Evolutionary conservation across 2,888 invertebrate species (phyloP).

Genomic region (Volucella inanis): DNA sequence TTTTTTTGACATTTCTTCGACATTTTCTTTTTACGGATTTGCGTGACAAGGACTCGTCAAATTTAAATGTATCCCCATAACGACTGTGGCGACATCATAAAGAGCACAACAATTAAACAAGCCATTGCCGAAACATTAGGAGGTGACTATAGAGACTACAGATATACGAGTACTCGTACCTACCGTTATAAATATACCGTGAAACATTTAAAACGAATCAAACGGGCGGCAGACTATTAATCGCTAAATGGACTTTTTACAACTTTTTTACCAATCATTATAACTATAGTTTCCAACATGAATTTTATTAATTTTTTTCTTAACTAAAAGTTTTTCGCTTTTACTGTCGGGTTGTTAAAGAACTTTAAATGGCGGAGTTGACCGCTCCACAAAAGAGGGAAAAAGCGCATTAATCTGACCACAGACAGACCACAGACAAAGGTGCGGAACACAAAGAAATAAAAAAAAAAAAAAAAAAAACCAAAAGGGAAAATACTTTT

Average conservation of each 20-base stretch:
- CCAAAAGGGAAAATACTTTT: neutral
- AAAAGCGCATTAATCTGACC: neutral
- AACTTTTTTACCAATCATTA: slow-evolving; percentile 1
- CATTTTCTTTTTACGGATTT: neutral
- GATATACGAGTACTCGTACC: too few relatives aligned
- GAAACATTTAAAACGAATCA: slow-evolving; percentile 13
- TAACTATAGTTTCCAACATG: slow-evolving; percentile 1
- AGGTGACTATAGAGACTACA: too few relatives aligned
- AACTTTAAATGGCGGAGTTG: neutral
- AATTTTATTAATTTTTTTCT: neutral
- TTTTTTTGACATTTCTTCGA: too few relatives aligned
- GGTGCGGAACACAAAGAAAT: neutral
- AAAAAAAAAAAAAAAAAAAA: too few relatives aligned
- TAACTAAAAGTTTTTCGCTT: slow-evolving; percentile 10
- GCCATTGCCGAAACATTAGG: neutral
- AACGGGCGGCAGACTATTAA: slow-evolving; percentile 7
- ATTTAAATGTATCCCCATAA: slow-evolving; percentile 29
- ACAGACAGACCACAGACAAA: too few relatives aligned
- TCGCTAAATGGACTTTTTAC: slow-evolving; percentile 6
- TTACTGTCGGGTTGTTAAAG: neutral
- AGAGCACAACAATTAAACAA: slow-evolving; percentile 10
- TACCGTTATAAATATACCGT: neutral
- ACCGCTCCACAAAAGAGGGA: neutral
- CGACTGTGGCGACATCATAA: slow-evolving; percentile 34
- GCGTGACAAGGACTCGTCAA: slow-evolving; percentile 47